These are phyloP conservation scores for Falco biarmicus DNA, from an alignment of 2,797 vertebrate genomes.

Conservation along the genomic window DNA sequence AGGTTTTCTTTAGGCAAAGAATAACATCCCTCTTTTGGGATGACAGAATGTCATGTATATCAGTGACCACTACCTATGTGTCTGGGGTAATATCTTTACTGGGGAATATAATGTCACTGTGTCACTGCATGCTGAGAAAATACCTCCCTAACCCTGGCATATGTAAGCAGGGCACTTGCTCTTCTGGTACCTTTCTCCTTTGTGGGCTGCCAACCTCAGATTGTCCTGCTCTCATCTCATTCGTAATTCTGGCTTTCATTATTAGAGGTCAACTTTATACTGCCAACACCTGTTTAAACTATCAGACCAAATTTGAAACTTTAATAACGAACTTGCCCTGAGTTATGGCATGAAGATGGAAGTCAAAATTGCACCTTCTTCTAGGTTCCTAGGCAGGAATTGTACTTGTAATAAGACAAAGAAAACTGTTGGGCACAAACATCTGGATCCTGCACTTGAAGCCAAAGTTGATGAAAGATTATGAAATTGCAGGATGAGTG, in stretches of 20 bases:
- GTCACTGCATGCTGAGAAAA: neutral
- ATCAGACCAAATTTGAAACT: neutral
- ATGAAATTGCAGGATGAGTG: neutral
- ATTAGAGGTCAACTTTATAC: slow-evolving; percentile 23
- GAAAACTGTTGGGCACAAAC: neutral
- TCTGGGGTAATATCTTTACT: neutral
- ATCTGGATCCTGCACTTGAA: neutral
- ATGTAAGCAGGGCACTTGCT: neutral
- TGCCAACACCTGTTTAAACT: neutral
- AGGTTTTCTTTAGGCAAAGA: neutral
- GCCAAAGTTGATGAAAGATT: neutral
- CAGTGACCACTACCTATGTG: neutral
- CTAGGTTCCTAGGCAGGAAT: neutral
- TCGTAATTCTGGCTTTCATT: neutral
- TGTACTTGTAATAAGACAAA: neutral
- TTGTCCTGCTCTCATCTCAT: neutral
- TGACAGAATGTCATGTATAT: neutral
- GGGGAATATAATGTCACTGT: neutral
- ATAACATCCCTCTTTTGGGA: rapidly evolving
- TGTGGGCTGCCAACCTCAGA: neutral
- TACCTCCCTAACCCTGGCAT: neutral
- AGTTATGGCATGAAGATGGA: neutral
- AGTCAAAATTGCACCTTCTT: neutral
- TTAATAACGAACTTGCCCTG: neutral
- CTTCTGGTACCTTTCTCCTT: neutral